Base-by-base conservation (phyloP, 1,140 invertebrate genomes). In the Hypothenemus hampei region DNA sequence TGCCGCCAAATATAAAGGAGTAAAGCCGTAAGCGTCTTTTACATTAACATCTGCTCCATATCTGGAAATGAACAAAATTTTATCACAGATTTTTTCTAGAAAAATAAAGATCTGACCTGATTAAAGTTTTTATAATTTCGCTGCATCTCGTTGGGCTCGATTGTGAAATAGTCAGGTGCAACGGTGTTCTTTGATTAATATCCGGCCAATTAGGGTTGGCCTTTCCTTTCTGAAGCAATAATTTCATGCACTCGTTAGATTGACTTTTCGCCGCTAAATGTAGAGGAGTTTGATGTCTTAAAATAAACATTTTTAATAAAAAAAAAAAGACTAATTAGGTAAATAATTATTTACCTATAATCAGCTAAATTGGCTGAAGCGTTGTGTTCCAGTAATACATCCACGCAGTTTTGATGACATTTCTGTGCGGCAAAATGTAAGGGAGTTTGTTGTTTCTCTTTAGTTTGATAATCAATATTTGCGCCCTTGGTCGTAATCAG, bases 1-100 rank as follows among this genome's bases (percentile, higher is more conserved):
- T 3, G 90, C 88, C 4, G 89, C 89, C 31, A 93, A 78, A 66
- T 94, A 91, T n/a, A 95, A 72, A 0, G 91, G 87, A 0, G 90
- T 90, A 66, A 91, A 92, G 0, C 90, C 91, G 62, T 91, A 90
- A 53, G 86, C 84, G 64, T 95, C 91, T 61, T 87, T 83, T 35
- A 82, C 79, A 67, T 93, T 92, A 0, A 92, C 84, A 62, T 91
- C 82, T 4, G 87, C 86, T 5, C 85, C 86, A 77, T 84, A 86
- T 15, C 53, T 56, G 35, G 48, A 26, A 43, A 15, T 36, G n/a
- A 16, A 22, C 8, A 37, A 4, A n/a, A n/a, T n/a, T n/a, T n/a
- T n/a, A n/a, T n/a, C n/a, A n/a, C n/a, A n/a, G n/a, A n/a, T n/a
- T n/a, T n/a, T n/a, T n/a, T n/a, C n/a, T n/a, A n/a, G n/a, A 43